Conservation (phyloP, 2,888 invertebrate genomes). For the Gortyna flavago region DNA sequence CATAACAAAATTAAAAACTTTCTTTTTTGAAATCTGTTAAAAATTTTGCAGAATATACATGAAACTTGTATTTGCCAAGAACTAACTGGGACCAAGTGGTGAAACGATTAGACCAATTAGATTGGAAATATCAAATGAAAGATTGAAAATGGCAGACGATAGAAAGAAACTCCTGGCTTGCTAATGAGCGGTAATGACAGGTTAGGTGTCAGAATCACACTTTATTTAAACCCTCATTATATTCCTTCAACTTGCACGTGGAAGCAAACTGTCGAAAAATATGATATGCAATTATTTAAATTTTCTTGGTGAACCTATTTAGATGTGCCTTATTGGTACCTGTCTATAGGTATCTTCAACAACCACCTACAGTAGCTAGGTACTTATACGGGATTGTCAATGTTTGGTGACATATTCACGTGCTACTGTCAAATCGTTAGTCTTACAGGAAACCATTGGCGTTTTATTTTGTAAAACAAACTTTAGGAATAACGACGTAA, state of each 20-base stretch:
- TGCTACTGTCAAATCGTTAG: slow-evolving; percentile 71
- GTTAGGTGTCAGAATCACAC: slow-evolving; percentile 48
- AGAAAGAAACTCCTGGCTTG: slow-evolving; percentile 6
- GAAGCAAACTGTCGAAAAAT: slow-evolving; percentile 1
- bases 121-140: slow-evolving; percentile 5
- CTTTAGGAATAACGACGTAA: not conserved
- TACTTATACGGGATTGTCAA: slow-evolving; percentile 54
- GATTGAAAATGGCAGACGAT: not conserved
- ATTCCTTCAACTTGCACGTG: slow-evolving; percentile 8
- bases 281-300: not conserved
- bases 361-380: slow-evolving; percentile 25
- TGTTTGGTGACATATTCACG: slow-evolving; percentile 75
- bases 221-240: slow-evolving; percentile 37
- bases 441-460: slow-evolving; percentile 6
- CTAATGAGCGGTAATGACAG: slow-evolving; percentile 47
- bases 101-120: not conserved
- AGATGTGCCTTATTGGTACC: not conserved
- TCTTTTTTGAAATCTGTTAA: no score
- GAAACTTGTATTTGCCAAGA: no score
- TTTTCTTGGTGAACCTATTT: not conserved
- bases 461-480: slow-evolving; percentile 29
- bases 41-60: no score
- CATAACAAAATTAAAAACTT: no score
- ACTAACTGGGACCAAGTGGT: no score
- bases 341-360: not conserved